Conservation (phyloP, 1,140 invertebrate species). For the Anastrepha obliqua region DNA sequence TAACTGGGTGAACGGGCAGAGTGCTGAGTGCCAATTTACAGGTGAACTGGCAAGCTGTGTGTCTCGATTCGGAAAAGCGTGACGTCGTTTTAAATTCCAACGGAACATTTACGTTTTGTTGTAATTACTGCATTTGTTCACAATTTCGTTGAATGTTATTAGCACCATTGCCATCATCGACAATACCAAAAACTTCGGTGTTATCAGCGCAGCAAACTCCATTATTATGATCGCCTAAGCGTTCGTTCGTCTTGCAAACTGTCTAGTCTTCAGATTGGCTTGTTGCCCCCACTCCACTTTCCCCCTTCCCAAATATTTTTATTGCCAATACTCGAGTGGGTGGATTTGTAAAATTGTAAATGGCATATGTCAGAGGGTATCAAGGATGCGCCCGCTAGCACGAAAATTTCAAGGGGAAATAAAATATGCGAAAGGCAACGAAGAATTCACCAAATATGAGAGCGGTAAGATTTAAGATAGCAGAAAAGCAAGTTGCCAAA, state of each 20-base stretch:
- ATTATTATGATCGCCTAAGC: conserved; percentile 8
- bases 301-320: neutral
- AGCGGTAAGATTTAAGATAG: neutral
- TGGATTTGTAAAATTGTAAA: neutral
- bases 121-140: conserved; percentile 7
- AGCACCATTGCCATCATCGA: neutral
- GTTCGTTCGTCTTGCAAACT: neutral
- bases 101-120: conserved; percentile 10
- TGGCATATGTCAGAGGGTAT: neutral
- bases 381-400: neutral
- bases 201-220: neutral
- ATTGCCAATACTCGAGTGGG: neutral
- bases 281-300: neutral
- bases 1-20: too few species aligned
- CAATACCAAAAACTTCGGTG: neutral
- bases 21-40: too few species aligned
- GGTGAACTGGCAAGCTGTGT: neutral
- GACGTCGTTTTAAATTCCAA: neutral
- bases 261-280: neutral
- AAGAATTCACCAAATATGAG: neutral
- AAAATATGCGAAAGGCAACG: neutral
- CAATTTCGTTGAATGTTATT: neutral
- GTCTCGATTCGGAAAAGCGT: neutral
- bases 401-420: neutral
- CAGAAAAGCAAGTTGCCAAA: neutral